Percentiles rank a stretch among this genome's conserved stretches.
Evolutionary conservation across 2,888 invertebrate genomes (phyloP).

Genomic region (Ypsolopha sequella): DNA sequence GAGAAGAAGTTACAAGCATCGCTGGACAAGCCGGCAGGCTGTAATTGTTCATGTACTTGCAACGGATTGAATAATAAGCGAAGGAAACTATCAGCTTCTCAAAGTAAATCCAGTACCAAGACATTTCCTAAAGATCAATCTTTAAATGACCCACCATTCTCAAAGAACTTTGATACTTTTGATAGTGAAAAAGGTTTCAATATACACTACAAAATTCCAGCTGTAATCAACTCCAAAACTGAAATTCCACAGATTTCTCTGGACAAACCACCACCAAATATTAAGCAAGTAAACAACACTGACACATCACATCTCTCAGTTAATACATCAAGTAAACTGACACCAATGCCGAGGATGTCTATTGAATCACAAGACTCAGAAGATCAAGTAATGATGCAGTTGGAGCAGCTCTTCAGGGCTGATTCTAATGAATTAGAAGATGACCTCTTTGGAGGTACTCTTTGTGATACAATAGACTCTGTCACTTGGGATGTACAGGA

Average conservation of each 20-base stretch:
- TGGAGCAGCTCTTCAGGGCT: constrained; percentile 55
- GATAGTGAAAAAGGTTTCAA: background rate
- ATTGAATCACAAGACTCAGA: constrained; percentile 32
- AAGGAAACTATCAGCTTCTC: constrained; percentile 19
- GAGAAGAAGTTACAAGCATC: constrained; percentile 42
- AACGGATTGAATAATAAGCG: constrained; percentile 29
- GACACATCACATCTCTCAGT: background rate
- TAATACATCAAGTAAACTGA: background rate
- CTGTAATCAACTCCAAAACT: background rate
- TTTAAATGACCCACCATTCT: background rate
- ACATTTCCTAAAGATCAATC: background rate
- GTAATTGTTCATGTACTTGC: constrained; percentile 40
- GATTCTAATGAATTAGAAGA: constrained; percentile 40
- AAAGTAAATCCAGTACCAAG: constrained; percentile 1
- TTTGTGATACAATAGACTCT: constrained; percentile 29
- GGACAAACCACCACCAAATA: background rate
- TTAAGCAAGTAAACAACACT: background rate
- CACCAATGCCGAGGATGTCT: constrained; percentile 15
- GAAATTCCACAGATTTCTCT: background rate
- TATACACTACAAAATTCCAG: background rate
- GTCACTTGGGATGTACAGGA: background rate
- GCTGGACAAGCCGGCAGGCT: constrained; percentile 18
- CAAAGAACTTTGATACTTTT: background rate
- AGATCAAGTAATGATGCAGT: constrained; percentile 46
- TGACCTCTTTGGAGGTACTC: constrained; percentile 47